phyloP scores from a whole-genome alignment of 2,888 invertebrate genomes.

The Eristalis pertinax region DNA sequence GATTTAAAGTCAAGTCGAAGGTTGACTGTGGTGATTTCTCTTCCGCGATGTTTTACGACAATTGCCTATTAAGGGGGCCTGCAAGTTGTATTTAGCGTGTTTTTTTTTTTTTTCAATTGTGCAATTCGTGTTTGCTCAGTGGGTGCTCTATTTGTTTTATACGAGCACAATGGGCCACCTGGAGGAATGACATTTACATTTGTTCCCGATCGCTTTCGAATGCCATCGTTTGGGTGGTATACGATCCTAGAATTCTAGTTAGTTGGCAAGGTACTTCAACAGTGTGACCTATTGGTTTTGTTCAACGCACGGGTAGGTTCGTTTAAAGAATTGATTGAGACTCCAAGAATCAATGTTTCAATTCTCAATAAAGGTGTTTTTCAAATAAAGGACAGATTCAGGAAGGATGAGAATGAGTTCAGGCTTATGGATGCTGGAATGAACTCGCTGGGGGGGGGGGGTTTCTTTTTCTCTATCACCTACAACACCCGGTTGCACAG shows the following conservation, averaged over 20 bases:
- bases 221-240: background rate
- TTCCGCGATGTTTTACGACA: constrained; percentile 61
- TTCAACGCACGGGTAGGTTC: background rate
- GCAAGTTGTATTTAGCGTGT: background rate
- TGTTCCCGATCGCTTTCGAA: background rate
- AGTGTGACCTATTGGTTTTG: background rate
- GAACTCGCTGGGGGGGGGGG: too few relatives aligned
- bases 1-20: constrained; percentile 65
- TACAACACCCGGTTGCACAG: too few relatives aligned
- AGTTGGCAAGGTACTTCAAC: background rate
- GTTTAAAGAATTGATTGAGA: background rate
- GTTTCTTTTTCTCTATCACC: too few relatives aligned
- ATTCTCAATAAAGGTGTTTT: too few relatives aligned
- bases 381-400: too few relatives aligned
- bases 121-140: constrained; percentile 62
- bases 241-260: background rate
- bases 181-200: constrained; percentile 13
- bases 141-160: constrained; percentile 57
- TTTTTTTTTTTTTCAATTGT: constrained; percentile 29
- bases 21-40: constrained; percentile 54
- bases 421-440: too few relatives aligned
- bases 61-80: constrained; percentile 15
- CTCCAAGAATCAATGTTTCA: too few relatives aligned
- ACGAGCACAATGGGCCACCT: constrained; percentile 24
- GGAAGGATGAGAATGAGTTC: too few relatives aligned